Conservation (phyloP, 2,797 vertebrate genomes). For the Pelobates cultripes region DNA sequence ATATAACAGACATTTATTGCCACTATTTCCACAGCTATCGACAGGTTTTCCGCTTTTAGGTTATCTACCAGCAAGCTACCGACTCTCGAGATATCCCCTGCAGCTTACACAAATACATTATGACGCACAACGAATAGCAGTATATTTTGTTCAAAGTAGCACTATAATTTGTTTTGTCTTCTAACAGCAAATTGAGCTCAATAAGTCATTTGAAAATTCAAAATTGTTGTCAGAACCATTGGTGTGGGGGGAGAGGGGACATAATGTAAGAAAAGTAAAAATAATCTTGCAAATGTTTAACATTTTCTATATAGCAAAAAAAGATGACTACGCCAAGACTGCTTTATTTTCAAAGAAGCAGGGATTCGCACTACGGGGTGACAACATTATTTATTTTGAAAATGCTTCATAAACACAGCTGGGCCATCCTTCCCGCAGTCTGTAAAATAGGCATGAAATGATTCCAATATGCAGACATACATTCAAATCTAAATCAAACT, state of each 20-base stretch:
- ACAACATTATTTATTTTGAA: constrained; percentile 54
- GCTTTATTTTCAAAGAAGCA: constrained; percentile 34
- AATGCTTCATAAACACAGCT: constrained; percentile 46
- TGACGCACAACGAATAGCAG: background rate
- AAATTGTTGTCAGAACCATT: background rate
- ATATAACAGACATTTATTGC: too few species aligned
- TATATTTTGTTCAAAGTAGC: background rate
- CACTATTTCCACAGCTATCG: too few species aligned
- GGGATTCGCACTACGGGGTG: constrained; percentile 19
- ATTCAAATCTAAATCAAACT: constrained; percentile 44
- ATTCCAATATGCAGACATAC: constrained; percentile 51
- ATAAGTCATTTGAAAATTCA: background rate
- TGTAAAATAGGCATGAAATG: constrained; percentile 43
- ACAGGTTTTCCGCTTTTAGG: background rate
- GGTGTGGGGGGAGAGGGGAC: background rate
- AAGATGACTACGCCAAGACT: background rate
- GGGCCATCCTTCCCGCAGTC: constrained; percentile 24
- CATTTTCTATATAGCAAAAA: background rate
- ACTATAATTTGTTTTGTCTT: background rate
- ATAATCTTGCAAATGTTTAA: background rate
- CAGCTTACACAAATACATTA: too few species aligned
- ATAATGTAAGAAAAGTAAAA: background rate
- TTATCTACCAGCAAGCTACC: background rate
- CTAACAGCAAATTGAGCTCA: background rate
- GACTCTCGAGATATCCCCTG: too few species aligned